Percentiles rank a stretch among this genome's conserved stretches.
phyloP scores from a whole-genome alignment of 2,888 invertebrate species.

The Leptopilina drosophilae region DNA sequence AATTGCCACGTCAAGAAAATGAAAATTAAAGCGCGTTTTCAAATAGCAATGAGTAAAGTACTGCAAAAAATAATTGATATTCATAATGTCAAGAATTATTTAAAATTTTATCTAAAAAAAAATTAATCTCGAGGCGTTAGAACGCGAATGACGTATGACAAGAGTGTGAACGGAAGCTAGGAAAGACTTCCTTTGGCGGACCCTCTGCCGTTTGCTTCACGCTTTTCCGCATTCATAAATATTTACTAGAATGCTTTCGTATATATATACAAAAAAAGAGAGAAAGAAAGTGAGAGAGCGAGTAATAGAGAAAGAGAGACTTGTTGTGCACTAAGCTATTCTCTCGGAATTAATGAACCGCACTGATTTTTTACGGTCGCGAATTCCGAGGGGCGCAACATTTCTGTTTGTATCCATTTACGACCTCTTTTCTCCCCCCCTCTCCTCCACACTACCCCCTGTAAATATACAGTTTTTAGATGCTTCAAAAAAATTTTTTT shows the following conservation, averaged over 20 bases:
- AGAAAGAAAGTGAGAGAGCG: not conserved
- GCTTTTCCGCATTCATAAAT: slow-evolving; percentile 72
- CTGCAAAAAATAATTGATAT: not conserved
- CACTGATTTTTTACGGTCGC: slow-evolving; percentile 71
- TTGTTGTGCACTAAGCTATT: slow-evolving; percentile 60
- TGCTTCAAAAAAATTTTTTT: not conserved
- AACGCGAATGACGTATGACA: slow-evolving; percentile 42
- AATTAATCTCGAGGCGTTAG: slow-evolving; percentile 18
- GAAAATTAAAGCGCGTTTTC: too few relatives aligned
- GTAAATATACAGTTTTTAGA: not conserved
- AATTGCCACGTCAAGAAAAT: too few relatives aligned
- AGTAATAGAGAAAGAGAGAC: slow-evolving; percentile 23
- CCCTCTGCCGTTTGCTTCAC: slow-evolving; percentile 58
- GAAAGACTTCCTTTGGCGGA: slow-evolving; percentile 39
- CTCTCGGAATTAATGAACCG: slow-evolving; percentile 74
- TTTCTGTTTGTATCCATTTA: slow-evolving; percentile 62
- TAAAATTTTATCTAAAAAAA: not conserved
- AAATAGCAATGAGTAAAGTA: too few relatives aligned
- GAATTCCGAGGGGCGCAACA: slow-evolving; percentile 54
- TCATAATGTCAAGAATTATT: not conserved
- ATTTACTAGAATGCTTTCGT: slow-evolving; percentile 67
- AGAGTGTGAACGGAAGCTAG: slow-evolving; percentile 42
- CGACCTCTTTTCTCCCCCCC: slow-evolving; percentile 47
- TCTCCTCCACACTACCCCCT: not conserved
- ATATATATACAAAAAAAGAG: too few relatives aligned